Evolutionary conservation across 2,113 vertebrate species (phyloP).

Genomic region (Entelurus aequoreus): DNA sequence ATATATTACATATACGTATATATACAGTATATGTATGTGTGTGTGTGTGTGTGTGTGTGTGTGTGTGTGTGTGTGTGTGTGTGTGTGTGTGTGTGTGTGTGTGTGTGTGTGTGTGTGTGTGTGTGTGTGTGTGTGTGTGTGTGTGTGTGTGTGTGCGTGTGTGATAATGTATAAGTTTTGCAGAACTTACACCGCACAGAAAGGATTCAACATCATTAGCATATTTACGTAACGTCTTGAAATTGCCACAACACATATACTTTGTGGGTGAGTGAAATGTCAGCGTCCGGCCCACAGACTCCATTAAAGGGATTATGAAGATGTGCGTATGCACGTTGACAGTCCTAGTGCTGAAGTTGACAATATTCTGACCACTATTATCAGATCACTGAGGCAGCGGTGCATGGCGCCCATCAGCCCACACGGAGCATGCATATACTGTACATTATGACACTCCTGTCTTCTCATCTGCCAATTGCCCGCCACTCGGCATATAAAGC

Average conservation of each 20-base stretch:
- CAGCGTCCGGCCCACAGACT: constrained; percentile 34
- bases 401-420: constrained; percentile 44
- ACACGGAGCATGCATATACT: constrained; percentile 37
- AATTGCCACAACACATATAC: neutral
- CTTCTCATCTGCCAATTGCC: constrained; percentile 45
- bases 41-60: too few species aligned
- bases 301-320: constrained; percentile 57
- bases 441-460: constrained; percentile 33
- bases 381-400: constrained; percentile 32
- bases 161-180: neutral
- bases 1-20: too few species aligned
- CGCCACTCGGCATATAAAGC: constrained; percentile 38
- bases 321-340: constrained; percentile 31
- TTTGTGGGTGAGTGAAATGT: constrained; percentile 14
- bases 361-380: constrained; percentile 47
- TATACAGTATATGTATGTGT: too few species aligned
- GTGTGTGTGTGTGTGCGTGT: too few species aligned
- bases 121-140: too few species aligned
- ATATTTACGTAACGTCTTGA: neutral
- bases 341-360: constrained; percentile 42
- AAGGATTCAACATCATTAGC: neutral
- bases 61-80: too few species aligned
- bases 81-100: too few species aligned
- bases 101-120: too few species aligned
- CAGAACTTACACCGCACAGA: neutral